Evolutionary conservation across 2,797 vertebrate genomes (phyloP), one percentile per base, ranked within the genome.

Genomic region (Cyprinella venusta): DNA sequence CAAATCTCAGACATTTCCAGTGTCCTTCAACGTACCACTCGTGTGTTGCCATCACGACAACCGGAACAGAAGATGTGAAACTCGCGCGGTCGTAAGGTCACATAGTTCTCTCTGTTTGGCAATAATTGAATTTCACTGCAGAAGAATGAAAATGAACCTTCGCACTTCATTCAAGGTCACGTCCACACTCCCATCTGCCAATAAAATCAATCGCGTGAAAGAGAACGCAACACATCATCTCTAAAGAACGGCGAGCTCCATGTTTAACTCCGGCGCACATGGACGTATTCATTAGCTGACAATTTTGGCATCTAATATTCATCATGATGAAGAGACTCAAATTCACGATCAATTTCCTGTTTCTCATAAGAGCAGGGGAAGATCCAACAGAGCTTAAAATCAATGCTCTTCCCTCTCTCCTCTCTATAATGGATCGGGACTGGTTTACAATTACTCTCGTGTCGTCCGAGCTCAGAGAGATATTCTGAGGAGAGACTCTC

Each of bases 371-470:
- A 83, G 79, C 45, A 65, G 64, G n/a, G 38, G 72, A 56, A 68
- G 69, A 84, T 40, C 80, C 56, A 84, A 48, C 83, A 68, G 69
- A 84, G 83, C 81, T 84, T 85, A 84, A 88, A 88, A 85, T 88
- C 85, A 84, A 84, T 88, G 78, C 75, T 77, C 75, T 68, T 84
- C 52, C 63, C 63, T 69, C 67, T 84, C 54, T 56, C 76, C 76
- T 45, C 54, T 26, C 1, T 81, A 80, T 86, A 88, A 86, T 79
- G 79, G 87, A 68, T 61, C 48, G 7, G 54, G 83, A 77, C 71
- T 82, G 86, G 79, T 82, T 72, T 88, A 71, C 84, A 84, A 82
- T 84, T 88, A 86, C 81, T 76, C 76, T 77, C 75, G 54, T 54
- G 64, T 63, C 54, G 84, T 72, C 74, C 13, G 50, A 70, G 81